phyloP scores from a whole-genome alignment of 2,797 vertebrate species.

The Sarcoramphus papa region DNA sequence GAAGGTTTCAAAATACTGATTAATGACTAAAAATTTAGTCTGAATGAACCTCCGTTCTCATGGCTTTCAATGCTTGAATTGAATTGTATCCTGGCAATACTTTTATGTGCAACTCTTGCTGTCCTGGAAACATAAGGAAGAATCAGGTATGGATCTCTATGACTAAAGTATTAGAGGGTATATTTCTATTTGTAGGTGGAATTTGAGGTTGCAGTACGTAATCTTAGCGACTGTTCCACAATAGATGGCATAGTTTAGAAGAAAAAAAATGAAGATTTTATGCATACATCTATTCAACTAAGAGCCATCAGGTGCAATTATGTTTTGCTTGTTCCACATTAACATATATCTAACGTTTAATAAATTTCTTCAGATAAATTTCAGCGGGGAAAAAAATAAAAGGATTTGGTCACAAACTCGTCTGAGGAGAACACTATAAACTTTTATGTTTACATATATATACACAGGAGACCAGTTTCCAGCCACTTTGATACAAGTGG shows the following conservation, averaged over 20 bases:
- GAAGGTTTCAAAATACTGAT: background rate
- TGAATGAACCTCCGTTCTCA: background rate
- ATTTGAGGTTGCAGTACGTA: background rate
- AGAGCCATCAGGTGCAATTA: background rate
- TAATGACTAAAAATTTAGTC: background rate
- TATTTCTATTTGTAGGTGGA: background rate
- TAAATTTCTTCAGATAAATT: background rate
- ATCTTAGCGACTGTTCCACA: background rate
- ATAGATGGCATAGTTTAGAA: background rate
- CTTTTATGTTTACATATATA: no score
- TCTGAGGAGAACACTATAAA: background rate
- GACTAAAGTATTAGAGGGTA: background rate
- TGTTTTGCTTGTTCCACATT: background rate
- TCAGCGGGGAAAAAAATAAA: background rate
- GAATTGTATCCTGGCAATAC: background rate
- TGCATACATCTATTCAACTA: background rate
- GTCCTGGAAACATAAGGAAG: background rate
- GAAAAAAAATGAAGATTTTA: background rate
- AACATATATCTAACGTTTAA: background rate
- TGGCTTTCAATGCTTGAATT: background rate
- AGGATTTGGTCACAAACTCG: background rate
- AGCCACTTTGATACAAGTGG: background rate
- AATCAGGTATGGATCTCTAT: background rate
- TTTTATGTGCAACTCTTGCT: background rate
- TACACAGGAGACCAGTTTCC: background rate